These are phyloP conservation scores for Crotalus helleri DNA, from an alignment of 2,113 vertebrate genomes.

Conservation along the genomic window DNA sequence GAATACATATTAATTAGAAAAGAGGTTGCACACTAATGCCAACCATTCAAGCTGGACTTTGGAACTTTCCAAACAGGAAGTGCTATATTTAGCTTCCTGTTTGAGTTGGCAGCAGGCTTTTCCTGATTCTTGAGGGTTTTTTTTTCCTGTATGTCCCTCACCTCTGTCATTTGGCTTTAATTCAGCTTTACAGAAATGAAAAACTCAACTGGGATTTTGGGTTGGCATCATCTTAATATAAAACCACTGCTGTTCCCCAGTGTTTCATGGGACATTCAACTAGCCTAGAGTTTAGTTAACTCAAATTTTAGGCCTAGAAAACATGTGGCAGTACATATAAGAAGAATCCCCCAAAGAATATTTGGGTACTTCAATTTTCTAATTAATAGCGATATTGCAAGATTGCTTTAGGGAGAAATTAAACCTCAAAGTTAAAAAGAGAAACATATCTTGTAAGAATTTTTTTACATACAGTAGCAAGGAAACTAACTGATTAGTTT, in stretches of 20 bases:
- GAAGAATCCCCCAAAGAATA: background rate
- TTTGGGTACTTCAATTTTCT: slow-evolving; percentile 4
- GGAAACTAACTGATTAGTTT: background rate
- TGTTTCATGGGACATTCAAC: slow-evolving; percentile 19
- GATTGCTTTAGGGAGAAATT: background rate
- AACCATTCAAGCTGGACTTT: background rate
- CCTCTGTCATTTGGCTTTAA: background rate
- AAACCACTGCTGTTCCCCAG: slow-evolving; percentile 8
- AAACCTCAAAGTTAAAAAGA: background rate
- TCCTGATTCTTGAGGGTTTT: background rate
- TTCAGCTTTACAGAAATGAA: background rate
- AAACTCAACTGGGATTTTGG: background rate
- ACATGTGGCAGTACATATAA: slow-evolving; percentile 26
- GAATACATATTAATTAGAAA: background rate
- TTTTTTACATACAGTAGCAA: background rate
- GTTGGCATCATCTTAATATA: slow-evolving; percentile 20
- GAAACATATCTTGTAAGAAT: background rate
- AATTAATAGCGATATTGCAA: slow-evolving; percentile 2
- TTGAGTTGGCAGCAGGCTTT: background rate
- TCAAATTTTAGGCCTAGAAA: slow-evolving; percentile 13
- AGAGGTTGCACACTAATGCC: background rate
- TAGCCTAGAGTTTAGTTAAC: slow-evolving; percentile 1
- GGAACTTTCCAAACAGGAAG: background rate
- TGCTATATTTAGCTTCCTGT: background rate
- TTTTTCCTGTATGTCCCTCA: background rate